Base-by-base conservation (phyloP, 2,888 invertebrate species). In the Clusia tigrina region DNA sequence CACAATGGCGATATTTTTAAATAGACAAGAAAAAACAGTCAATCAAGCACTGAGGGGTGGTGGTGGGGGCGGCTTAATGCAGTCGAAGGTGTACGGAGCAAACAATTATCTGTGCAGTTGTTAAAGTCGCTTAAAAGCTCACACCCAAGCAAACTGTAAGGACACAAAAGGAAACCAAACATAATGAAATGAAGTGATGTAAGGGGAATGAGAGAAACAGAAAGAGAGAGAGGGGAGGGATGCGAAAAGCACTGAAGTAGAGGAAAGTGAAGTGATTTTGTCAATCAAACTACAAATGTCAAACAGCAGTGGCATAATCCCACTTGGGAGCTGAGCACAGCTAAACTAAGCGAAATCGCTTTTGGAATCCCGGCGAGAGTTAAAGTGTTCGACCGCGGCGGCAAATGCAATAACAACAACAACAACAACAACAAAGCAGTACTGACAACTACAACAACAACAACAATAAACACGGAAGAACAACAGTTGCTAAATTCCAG, bases 231-330 rank as follows among this genome's bases (percentile, higher is more conserved):
- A 38, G 18, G 58, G 57, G 17, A n/a, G 38, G 12, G 42, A 37
- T 52, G 55, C 58, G 38, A n/a, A n/a, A n/a, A n/a, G n/a, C n/a
- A n/a, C 57, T 12, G 61, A 53, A 42, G 46, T 46, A 56, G 53
- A 54, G 65, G 60, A 71, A 67, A 64, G 69, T 69, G 67, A 76
- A 74, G 75, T 76, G 77, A 76, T 76, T 78, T 71, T 76, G 77
- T 74, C 77, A 77, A 78, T 77, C 76, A 80, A 78, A 79, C 79
- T 79, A 76, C 79, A 80, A 79, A 80, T 80, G 78, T 79, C 80
- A 81, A 68, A 71, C 71, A 66, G 71, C 76, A 78, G 78, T 80
- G 79, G 79, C 79, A 81, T 80, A 79, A 81, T 80, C 78, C 78
- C 80, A 80, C 78, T 79, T 80, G 79, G 78, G 79, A 78, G 72